These are phyloP conservation scores for Mythimna impura DNA, from an alignment of 2,888 invertebrate genomes.

Conservation along the genomic window DNA sequence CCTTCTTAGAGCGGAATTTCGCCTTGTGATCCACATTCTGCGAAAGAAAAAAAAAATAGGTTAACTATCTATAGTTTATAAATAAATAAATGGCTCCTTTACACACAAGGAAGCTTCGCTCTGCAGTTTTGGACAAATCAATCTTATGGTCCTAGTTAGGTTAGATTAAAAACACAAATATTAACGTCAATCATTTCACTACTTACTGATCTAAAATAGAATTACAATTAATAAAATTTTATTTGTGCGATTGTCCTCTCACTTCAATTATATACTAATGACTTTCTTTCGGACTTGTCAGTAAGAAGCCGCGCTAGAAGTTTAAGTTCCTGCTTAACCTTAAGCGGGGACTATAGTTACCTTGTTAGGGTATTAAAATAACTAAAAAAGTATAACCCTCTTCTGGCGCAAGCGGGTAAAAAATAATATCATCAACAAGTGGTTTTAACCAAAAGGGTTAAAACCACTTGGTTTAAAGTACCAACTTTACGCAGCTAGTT, in stretches of 20 bases:
- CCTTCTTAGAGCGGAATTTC: slow-evolving; percentile 98
- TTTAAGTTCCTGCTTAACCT: too few relatives aligned
- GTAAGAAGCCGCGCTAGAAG: too few relatives aligned
- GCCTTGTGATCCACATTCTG: slow-evolving; percentile 99
- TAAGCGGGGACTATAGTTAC: too few relatives aligned
- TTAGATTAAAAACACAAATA: not conserved
- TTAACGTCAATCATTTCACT: too few relatives aligned
- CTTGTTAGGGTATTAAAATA: too few relatives aligned
- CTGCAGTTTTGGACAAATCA: not conserved
- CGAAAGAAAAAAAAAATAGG: slow-evolving; percentile 71
- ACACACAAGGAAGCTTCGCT: not conserved
- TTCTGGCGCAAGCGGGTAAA: too few relatives aligned
- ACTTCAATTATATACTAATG: not conserved
- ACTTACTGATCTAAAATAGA: not conserved
- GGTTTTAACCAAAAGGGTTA: too few relatives aligned
- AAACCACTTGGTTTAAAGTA: too few relatives aligned
- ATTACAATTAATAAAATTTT: not conserved
- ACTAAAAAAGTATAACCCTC: too few relatives aligned
- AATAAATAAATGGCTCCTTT: not conserved
- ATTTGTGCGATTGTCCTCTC: not conserved
- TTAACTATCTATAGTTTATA: not conserved
- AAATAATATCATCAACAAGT: too few relatives aligned
- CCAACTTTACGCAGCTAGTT: too few relatives aligned
- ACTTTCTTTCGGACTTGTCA: too few relatives aligned
- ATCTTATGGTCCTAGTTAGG: not conserved